Evolutionary conservation across 2,888 invertebrate species (phyloP).

Genomic region (Rhagonycha lutea): DNA sequence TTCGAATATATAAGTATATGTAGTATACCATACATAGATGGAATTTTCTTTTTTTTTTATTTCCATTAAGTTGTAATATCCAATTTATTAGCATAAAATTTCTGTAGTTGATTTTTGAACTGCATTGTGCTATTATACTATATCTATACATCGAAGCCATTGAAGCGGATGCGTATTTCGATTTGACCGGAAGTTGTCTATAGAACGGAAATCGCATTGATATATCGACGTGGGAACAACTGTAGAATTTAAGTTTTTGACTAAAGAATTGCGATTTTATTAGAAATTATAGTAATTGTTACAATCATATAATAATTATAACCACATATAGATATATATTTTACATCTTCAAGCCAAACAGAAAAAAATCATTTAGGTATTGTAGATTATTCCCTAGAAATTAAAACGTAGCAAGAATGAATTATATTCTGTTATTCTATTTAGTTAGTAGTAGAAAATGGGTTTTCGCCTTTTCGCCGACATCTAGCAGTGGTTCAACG

Average conservation of each 20-base stretch:
- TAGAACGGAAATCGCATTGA: slow-evolving; percentile 3
- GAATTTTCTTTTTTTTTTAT: neutral
- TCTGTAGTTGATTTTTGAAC: neutral
- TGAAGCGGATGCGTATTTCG: slow-evolving; percentile 3
- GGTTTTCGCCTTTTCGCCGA: too few species aligned
- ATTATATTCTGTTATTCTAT: neutral
- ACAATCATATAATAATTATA: neutral
- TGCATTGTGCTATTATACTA: neutral
- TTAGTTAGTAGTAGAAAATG: neutral
- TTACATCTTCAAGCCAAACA: neutral
- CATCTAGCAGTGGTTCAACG: neutral
- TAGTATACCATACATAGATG: neutral
- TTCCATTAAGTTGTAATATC: neutral
- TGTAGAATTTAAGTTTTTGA: neutral
- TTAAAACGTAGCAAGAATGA: neutral
- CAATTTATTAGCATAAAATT: neutral
- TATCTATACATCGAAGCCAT: neutral
- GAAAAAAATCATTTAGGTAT: neutral
- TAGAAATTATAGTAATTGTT: neutral
- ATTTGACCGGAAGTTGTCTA: slow-evolving; percentile 4
- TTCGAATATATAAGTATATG: too few species aligned
- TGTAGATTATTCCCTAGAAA: neutral
- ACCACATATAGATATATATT: neutral
- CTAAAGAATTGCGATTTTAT: neutral
- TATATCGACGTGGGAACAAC: neutral